Evolutionary conservation across 2,113 vertebrate species (phyloP).

Genomic region (Arvicanthis niloticus): DNA sequence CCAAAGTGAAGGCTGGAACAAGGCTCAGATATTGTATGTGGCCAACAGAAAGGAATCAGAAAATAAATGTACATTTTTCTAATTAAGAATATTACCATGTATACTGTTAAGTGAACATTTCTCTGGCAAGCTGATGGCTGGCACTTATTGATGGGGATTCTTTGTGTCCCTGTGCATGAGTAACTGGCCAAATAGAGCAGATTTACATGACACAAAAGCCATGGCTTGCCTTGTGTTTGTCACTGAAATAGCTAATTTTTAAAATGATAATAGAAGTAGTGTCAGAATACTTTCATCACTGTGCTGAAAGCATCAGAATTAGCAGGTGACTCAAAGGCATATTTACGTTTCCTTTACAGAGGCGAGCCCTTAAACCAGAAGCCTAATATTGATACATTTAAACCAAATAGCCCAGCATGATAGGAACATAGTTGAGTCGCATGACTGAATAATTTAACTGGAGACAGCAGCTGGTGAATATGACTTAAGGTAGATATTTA

Average conservation of each 20-base stretch:
- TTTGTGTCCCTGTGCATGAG: neutral
- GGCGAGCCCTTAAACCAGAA: neutral
- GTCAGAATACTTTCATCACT: neutral
- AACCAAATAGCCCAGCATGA: neutral
- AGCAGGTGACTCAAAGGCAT: neutral
- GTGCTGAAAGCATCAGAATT: neutral
- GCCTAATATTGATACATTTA: neutral
- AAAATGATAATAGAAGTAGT: neutral
- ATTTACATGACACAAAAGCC: neutral
- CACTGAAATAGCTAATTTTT: neutral
- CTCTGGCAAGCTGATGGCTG: neutral
- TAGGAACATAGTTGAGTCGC: neutral
- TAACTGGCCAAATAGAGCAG: neutral
- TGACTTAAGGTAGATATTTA: neutral
- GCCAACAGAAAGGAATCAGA: neutral
- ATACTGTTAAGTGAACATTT: neutral
- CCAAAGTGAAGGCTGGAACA: neutral
- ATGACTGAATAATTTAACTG: neutral
- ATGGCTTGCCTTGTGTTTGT: neutral
- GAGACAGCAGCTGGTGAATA: neutral
- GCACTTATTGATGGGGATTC: neutral
- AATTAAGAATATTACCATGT: neutral
- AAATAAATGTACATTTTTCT: neutral
- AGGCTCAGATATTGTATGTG: neutral
- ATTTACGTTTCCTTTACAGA: neutral